A percentile compares a stretch with the other conserved stretches of the same genome.
These are phyloP conservation scores for Otolemur crassicaudatus DNA, from an alignment of 2,797 vertebrate genomes.

Conservation along the genomic window DNA sequence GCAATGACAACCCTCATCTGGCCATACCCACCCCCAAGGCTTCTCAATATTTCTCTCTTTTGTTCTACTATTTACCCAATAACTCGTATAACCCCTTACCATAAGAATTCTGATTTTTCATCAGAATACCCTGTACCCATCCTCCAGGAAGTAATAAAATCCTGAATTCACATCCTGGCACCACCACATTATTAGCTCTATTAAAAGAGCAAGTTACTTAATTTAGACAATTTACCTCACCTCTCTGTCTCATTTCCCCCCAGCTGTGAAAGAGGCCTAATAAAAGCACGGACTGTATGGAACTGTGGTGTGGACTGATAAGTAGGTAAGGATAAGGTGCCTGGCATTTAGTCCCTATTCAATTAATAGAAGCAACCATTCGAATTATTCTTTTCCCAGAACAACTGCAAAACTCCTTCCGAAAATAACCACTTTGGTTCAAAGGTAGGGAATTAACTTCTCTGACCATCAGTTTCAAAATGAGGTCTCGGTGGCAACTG, in stretches of 20 bases:
- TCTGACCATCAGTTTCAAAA: slow-evolving; percentile 15
- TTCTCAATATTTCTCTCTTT: background rate
- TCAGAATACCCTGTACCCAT: background rate
- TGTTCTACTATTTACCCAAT: background rate
- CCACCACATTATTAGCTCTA: background rate
- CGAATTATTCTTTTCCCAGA: background rate
- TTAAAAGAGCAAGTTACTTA: slow-evolving; percentile 8
- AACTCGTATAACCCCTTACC: background rate
- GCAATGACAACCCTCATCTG: background rate
- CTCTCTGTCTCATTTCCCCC: background rate
- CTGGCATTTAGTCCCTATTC: background rate
- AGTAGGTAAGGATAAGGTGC: background rate
- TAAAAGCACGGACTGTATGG: background rate
- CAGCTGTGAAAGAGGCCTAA: background rate
- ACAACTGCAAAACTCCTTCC: background rate
- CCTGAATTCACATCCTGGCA: slow-evolving; percentile 2
- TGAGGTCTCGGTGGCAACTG: background rate
- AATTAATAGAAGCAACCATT: background rate
- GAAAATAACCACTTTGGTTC: background rate
- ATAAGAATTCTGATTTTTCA: background rate
- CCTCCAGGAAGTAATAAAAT: background rate
- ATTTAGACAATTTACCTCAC: slow-evolving; percentile 22
- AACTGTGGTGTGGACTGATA: slow-evolving; percentile 19
- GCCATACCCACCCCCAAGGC: background rate
- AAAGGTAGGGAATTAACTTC: background rate